These are phyloP conservation scores for Scolopax rusticola DNA, from an alignment of 2,797 vertebrate species.

Conservation along the genomic window DNA sequence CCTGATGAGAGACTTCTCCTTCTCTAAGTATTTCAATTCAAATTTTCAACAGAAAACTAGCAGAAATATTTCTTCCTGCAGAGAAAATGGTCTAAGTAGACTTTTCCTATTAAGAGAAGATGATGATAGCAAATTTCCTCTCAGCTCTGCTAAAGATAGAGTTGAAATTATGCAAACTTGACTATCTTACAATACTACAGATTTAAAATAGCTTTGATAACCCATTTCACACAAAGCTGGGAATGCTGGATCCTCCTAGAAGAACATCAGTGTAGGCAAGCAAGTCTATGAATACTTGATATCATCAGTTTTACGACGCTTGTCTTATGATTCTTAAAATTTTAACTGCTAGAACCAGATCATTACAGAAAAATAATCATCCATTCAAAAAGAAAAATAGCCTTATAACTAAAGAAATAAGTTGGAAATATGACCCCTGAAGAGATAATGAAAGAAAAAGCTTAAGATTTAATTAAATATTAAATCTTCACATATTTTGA, in stretches of 20 bases:
- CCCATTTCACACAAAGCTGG: not conserved
- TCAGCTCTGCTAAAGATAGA: not conserved
- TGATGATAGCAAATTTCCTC: not conserved
- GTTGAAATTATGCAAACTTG: not conserved
- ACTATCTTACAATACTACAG: not conserved
- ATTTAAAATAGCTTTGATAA: not conserved
- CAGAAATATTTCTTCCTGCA: not conserved
- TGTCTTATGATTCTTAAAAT: not conserved
- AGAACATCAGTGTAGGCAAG: not conserved
- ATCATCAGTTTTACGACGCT: not conserved
- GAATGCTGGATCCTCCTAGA: not conserved
- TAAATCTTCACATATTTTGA: not conserved
- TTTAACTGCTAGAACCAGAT: not conserved
- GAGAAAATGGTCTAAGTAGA: not conserved
- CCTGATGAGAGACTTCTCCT: not conserved
- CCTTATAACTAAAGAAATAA: not conserved
- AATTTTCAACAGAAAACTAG: not conserved
- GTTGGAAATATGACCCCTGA: not conserved
- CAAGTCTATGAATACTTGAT: not conserved
- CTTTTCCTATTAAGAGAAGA: not conserved
- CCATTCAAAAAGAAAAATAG: not conserved
- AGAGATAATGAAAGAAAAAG: not conserved
- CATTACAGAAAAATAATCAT: not conserved
- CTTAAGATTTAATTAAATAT: not conserved
- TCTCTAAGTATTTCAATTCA: not conserved